Evolutionary conservation across 2,113 vertebrate species (phyloP).

Genomic region (Xenopus borealis): DNA sequence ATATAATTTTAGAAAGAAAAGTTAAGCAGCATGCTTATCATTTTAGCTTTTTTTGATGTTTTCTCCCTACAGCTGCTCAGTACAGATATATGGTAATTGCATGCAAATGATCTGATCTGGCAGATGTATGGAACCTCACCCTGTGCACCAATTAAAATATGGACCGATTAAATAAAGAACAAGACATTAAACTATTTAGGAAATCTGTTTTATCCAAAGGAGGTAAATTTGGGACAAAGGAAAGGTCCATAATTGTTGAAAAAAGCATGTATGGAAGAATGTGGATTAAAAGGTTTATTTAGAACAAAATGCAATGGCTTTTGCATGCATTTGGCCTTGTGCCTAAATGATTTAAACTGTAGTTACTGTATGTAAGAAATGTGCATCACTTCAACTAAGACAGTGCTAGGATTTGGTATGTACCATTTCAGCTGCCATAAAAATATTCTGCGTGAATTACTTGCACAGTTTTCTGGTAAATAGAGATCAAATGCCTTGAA

Average conservation of each 20-base stretch:
- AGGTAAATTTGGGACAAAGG: not conserved
- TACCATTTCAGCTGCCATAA: not conserved
- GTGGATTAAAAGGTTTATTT: not conserved
- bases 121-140: constrained; percentile 32
- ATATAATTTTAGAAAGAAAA: not conserved
- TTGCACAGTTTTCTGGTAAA: not conserved
- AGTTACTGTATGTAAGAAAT: not conserved
- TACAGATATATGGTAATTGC: constrained; percentile 37
- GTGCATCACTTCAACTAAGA: not conserved
- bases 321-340: not conserved
- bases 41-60: constrained; percentile 16
- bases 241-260: constrained; percentile 1
- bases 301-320: not conserved
- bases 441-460: not conserved
- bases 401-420: not conserved
- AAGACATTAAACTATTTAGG: constrained; percentile 38
- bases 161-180: constrained; percentile 36
- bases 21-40: constrained; percentile 9
- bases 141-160: constrained; percentile 40
- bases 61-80: constrained; percentile 28
- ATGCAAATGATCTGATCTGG: constrained; percentile 39
- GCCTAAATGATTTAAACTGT: not conserved
- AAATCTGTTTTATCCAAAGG: constrained; percentile 7
- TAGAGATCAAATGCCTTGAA: not conserved
- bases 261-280: not conserved